A percentile compares a stretch with the other conserved stretches of the same genome.
phyloP scores from a whole-genome alignment of 1,140 invertebrate genomes.

The Lycorma delicatula region DNA sequence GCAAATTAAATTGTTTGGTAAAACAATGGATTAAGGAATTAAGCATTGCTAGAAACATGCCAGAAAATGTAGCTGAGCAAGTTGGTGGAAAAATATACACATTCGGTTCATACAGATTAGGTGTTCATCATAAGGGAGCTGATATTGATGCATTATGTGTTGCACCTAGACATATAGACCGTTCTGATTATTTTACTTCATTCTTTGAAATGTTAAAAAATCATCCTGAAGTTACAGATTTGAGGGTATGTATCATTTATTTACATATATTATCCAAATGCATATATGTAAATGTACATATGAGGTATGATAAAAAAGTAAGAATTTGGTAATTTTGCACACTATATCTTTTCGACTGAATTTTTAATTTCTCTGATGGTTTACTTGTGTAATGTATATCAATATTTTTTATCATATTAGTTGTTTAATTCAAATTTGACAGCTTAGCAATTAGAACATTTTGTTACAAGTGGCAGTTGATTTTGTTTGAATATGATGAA shows the following conservation, averaged over 20 bases:
- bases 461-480: too few relatives aligned
- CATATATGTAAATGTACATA: too few relatives aligned
- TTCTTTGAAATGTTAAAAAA: slow-evolving; percentile 88
- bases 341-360: too few relatives aligned
- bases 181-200: slow-evolving; percentile 88
- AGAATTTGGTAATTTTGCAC: too few relatives aligned
- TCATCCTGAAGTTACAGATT: slow-evolving; percentile 77
- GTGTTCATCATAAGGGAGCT: slow-evolving; percentile 93
- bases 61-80: slow-evolving; percentile 69
- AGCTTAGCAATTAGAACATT: too few relatives aligned
- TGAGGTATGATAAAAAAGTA: too few relatives aligned
- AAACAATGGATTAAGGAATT: slow-evolving; percentile 88
- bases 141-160: slow-evolving; percentile 99
- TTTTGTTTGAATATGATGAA: too few relatives aligned
- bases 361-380: too few relatives aligned
- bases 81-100: slow-evolving; percentile 98
- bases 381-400: too few relatives aligned
- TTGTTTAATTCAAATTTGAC: too few relatives aligned
- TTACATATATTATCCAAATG: too few relatives aligned
- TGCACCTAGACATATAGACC: slow-evolving; percentile 88
- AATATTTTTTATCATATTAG: too few relatives aligned
- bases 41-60: slow-evolving; percentile 79
- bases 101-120: slow-evolving; percentile 90
- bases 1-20: slow-evolving; percentile 80
- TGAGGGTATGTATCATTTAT: slow-evolving; percentile 66